These are phyloP conservation scores for Ictalurus punctatus DNA, from an alignment of 2,113 vertebrate species.

Conservation along the genomic window DNA sequence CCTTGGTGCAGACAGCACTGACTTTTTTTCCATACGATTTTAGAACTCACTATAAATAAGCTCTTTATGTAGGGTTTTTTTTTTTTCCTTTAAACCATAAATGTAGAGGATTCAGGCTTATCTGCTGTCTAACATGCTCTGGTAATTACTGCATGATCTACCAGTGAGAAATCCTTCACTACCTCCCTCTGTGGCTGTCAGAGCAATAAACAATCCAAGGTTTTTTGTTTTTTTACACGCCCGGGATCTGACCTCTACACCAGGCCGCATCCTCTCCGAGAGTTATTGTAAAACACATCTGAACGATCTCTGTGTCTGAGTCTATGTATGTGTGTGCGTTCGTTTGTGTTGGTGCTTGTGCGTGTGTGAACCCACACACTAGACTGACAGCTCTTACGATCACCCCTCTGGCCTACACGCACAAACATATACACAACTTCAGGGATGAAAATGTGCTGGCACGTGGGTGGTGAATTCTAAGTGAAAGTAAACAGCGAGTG, in stretches of 20 bases:
- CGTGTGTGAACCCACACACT: slow-evolving; percentile 10
- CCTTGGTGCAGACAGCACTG: background rate
- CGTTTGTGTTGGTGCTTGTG: background rate
- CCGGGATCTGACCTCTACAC: slow-evolving; percentile 14
- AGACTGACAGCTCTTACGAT: slow-evolving; percentile 20
- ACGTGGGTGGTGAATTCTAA: slow-evolving; percentile 42
- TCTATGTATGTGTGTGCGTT: background rate
- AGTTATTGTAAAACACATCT: slow-evolving; percentile 6
- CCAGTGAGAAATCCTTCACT: slow-evolving; percentile 10
- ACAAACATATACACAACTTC: slow-evolving; percentile 26
- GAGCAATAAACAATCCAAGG: slow-evolving; percentile 12
- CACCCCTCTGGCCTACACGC: slow-evolving; percentile 8
- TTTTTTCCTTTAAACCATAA: background rate
- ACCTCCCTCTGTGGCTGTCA: background rate
- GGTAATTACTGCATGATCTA: background rate
- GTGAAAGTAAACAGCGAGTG: slow-evolving; percentile 38
- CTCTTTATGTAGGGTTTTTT: background rate
- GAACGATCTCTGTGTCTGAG: slow-evolving; percentile 13
- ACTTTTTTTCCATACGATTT: background rate
- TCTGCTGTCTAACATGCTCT: slow-evolving; percentile 22
- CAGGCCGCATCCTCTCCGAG: background rate
- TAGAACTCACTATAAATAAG: background rate
- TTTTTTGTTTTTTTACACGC: background rate
- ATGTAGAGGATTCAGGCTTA: background rate
- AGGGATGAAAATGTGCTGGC: slow-evolving; percentile 33